These are phyloP conservation scores for Diceros bicornis DNA, from an alignment of 2,797 vertebrate genomes.

Conservation along the genomic window DNA sequence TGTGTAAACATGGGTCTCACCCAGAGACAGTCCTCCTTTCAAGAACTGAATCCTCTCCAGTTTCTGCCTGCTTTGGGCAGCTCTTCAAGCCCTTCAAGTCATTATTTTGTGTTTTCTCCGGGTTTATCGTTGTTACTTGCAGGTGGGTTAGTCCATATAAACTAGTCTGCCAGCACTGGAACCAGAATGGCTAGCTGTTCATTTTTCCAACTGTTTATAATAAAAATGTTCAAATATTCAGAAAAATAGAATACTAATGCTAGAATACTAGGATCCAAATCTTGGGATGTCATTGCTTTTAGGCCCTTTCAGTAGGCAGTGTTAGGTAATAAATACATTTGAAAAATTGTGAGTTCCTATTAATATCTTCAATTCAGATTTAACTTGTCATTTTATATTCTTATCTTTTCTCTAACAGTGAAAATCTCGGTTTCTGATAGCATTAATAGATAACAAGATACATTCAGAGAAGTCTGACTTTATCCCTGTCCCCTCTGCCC, in stretches of 20 bases:
- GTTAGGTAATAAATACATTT: background rate
- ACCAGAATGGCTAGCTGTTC: background rate
- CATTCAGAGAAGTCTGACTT: conserved; percentile 20
- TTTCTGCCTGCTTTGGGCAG: background rate
- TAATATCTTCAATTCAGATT: background rate
- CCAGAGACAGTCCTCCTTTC: background rate
- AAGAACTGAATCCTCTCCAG: no score
- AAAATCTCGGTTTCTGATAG: conserved; percentile 20
- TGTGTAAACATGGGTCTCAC: background rate
- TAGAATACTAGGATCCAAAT: background rate
- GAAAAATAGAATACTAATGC: background rate
- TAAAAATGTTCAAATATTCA: background rate
- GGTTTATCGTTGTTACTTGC: background rate
- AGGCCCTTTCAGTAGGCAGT: background rate
- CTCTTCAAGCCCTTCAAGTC: background rate
- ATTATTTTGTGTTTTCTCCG: background rate
- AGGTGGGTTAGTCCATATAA: background rate
- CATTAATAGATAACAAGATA: background rate
- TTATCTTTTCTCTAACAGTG: background rate
- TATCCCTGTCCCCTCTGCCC: background rate
- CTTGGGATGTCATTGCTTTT: background rate
- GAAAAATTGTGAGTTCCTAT: background rate
- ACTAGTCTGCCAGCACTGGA: background rate
- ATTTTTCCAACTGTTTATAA: background rate
- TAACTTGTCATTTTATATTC: background rate